Evolutionary conservation across 2,113 vertebrate species (phyloP).

Genomic region (Empidonax traillii): DNA sequence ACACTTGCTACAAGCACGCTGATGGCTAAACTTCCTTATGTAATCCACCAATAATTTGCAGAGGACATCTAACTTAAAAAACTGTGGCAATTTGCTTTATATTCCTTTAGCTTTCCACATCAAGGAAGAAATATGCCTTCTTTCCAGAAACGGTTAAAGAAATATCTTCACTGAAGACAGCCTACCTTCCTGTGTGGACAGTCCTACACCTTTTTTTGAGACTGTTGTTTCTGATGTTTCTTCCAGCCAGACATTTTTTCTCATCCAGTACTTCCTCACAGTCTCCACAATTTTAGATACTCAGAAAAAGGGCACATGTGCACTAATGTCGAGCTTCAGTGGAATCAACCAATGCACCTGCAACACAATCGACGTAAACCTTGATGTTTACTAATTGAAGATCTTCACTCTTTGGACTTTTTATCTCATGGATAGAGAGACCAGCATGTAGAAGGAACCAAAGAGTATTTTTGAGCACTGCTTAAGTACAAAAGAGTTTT

Average conservation of each 20-base stretch:
- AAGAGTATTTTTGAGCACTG: background rate
- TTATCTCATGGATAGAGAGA: background rate
- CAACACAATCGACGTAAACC: slow-evolving; percentile 56
- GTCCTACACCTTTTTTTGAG: slow-evolving; percentile 43
- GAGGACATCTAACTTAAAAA: background rate
- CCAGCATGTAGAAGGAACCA: background rate
- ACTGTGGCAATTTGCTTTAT: background rate
- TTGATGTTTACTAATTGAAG: slow-evolving; percentile 46
- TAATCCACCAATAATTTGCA: background rate
- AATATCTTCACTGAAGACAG: slow-evolving; percentile 46
- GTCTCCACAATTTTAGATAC: slow-evolving; percentile 56
- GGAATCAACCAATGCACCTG: slow-evolving; percentile 53
- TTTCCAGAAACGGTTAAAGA: slow-evolving; percentile 27
- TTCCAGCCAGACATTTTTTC: slow-evolving; percentile 48
- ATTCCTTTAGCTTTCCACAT: background rate
- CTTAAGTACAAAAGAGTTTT: background rate
- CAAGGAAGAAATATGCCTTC: background rate
- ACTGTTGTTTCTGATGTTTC: slow-evolving; percentile 53
- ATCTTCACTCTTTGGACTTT: background rate
- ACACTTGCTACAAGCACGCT: too few species aligned
- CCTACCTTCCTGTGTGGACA: slow-evolving; percentile 53
- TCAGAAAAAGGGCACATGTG: slow-evolving; percentile 38
- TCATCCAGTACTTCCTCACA: slow-evolving; percentile 60
- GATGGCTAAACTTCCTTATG: background rate
- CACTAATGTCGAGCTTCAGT: slow-evolving; percentile 43